Percentiles rank a stretch among this genome's conserved stretches.
Conservation (phyloP, 2,797 vertebrate genomes). For the Oceanodroma leucorhoa region DNA sequence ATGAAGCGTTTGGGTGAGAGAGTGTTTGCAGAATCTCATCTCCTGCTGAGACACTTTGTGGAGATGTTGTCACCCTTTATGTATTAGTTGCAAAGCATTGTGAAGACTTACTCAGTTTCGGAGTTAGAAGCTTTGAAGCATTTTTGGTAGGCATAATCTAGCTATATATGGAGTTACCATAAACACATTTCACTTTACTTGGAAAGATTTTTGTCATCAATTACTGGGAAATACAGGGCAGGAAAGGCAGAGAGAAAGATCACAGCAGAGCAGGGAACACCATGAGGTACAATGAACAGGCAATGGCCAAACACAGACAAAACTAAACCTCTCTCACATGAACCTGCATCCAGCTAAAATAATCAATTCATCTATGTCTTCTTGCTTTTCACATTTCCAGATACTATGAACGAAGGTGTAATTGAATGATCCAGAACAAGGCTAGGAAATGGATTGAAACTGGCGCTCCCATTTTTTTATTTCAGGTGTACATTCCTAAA, state of each 20-base stretch:
- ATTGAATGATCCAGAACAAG: not conserved
- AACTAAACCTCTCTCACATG: not conserved
- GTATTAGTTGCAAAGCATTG: not conserved
- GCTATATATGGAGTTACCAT: not conserved
- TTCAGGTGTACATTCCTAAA: not conserved
- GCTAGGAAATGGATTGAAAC: not conserved
- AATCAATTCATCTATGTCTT: not conserved
- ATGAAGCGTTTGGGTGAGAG: not conserved
- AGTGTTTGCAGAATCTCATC: not conserved
- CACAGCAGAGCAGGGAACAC: not conserved
- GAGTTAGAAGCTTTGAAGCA: not conserved
- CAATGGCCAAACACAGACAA: not conserved
- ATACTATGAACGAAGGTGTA: not conserved
- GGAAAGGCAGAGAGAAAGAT: not conserved
- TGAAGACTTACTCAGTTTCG: not conserved
- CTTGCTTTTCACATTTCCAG: not conserved
- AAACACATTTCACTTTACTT: not conserved
- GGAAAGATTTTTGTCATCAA: not conserved
- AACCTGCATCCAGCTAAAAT: not conserved
- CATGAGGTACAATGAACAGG: not conserved
- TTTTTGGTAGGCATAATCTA: not conserved
- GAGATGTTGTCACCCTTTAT: not conserved
- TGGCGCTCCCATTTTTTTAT: not conserved
- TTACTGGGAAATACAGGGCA: not conserved
- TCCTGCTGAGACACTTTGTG: not conserved